Evolutionary conservation across 1,140 invertebrate species (phyloP), one percentile per base, ranked within the genome.

Genomic region (Acromyrmex echinatior): DNA sequence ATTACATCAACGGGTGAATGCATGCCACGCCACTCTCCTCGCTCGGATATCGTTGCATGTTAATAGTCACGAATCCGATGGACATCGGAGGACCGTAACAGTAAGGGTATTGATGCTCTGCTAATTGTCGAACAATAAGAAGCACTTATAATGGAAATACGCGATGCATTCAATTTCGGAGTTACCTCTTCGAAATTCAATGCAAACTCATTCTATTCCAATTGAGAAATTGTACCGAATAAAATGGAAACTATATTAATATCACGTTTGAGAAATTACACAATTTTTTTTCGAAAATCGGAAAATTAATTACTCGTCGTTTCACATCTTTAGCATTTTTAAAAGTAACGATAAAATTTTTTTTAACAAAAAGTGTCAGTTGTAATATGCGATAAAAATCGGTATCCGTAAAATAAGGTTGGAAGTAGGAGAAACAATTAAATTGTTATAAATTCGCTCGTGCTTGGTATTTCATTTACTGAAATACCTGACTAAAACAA

Each of bases 41-140:
- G 5, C 53, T 16, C 53, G 14, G 45, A n/a, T 18, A 58, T 63
- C 81, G 58, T 18, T 31, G 49, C 60, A 62, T 18, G 49, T 85
- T 78, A 85, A 76, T 84, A 39, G 39, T 18, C 31, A 39, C 31
- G 45, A 86, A 56, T 45, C 81, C 31, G 58, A 58, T 45, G 81
- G 49, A 76, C 39, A 28, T 28, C 25, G 21, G 63, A 60, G 68
- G 21, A 39, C 18, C 49, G 60, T 25, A 18, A n/a, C 49, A 4
- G 21, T 10, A 14, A 39, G 16, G 25, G 31, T 62, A 39, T 45
- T 25, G 56, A 39, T 53, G 6, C n/a, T 70, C 63, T 39, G n/a
- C 21, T 25, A 45, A 63, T 63, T 39, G 39, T 31, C 28, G 31
- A 39, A 45, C 39, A 45, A 45, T 45, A 45, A 68, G 51, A 82